Evolutionary conservation across 1,140 invertebrate species (phyloP), one percentile per base, ranked within the genome.

Genomic region (Eulimnadia texana): DNA sequence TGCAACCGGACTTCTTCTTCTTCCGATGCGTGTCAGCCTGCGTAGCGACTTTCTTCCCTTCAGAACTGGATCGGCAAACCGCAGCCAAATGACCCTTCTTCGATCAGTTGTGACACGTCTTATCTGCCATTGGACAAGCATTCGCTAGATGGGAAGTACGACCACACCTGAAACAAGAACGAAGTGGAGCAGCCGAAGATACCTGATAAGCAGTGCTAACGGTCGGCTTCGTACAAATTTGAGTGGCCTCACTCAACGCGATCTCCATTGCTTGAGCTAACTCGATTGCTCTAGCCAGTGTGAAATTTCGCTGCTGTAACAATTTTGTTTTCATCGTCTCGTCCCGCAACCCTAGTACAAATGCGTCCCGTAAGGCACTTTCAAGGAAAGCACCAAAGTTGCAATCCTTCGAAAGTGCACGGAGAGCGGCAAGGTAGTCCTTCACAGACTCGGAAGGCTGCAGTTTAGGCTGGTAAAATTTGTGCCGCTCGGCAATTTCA

Each of bases 401-500:
- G 51, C 60, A 61, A 25, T 56, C 54, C 16, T 25, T 53, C 13
- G 58, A 27, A 24, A 60, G 42, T 2, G 20, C 20, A 11, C 42
- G 16, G 16, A 60, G 47, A 16, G 42, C 58, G 16, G 49, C 58
- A 10, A 60, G 16, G 27, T 13, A 60, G 6, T 56, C 42, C 29
- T 55, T 60, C 19, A 60, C 33, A 10, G 33, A 23, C 50, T 60
- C 58, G 20, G 16, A 20, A 3, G 29, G 49, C 47, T 23, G 42
- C n/a, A 58, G 58, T 22, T 29, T 3, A 2, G 49, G 3, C 25
- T 60, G 33, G 25, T 60, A 47, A 55, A 60, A 60, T 28, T 65
- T 65, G 52, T 20, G 64, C 3, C 65, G 24, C 33, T 66, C 63
- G 1, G 56, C 23, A 24, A 65, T 61, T 47, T 59, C 57, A 47